Percentiles rank a stretch among this genome's conserved stretches.
Conservation (phyloP, 2,888 invertebrate genomes). For the Myopa tessellatipennis region DNA sequence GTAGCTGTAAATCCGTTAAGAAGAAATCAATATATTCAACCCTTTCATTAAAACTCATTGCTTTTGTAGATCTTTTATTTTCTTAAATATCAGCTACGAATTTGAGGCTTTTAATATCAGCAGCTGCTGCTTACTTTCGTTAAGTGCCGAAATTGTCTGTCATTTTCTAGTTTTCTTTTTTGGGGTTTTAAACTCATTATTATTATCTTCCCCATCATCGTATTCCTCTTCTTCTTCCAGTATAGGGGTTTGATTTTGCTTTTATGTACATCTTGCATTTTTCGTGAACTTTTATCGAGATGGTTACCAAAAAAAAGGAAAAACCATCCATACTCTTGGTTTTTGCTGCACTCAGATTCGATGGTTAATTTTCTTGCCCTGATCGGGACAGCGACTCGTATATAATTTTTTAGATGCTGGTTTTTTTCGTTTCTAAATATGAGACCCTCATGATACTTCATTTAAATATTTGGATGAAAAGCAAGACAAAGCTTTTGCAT, state of each 20-base stretch:
- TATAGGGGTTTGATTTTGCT: background rate
- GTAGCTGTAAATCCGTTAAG: background rate
- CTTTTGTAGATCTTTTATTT: background rate
- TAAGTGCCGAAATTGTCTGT: constrained; percentile 3
- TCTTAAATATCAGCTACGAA: no score
- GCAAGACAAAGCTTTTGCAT: constrained; percentile 13
- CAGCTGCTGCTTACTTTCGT: constrained; percentile 10
- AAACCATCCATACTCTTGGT: background rate
- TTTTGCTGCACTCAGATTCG: constrained; percentile 1
- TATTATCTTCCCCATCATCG: background rate
- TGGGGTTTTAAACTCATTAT: background rate
- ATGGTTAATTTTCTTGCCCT: constrained; percentile 17
- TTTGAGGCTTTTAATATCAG: background rate
- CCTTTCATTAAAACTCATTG: background rate
- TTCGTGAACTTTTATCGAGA: constrained; percentile 10
- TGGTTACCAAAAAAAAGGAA: background rate
- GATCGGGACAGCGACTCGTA: background rate
- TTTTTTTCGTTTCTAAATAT: constrained; percentile 21
- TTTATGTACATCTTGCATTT: background rate
- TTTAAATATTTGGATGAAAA: background rate
- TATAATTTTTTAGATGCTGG: background rate
- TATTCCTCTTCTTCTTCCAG: background rate
- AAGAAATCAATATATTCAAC: background rate
- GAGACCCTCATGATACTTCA: constrained; percentile 10
- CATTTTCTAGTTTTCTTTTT: background rate